Percentiles rank a stretch among this genome's conserved stretches.
Conservation (phyloP, 2,888 invertebrate genomes). For the Ischnura elegans region DNA sequence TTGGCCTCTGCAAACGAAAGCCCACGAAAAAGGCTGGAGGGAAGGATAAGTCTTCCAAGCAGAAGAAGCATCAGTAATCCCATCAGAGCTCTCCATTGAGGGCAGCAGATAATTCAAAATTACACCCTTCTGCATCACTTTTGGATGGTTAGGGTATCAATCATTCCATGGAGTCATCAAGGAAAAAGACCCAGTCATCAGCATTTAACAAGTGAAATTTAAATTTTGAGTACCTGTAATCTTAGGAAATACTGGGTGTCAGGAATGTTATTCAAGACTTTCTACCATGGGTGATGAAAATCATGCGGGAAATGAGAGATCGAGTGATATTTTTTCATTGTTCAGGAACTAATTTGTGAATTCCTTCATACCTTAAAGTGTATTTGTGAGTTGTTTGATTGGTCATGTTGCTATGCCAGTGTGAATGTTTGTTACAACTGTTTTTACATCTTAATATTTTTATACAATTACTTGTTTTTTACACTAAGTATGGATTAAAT, state of each 20-base stretch:
- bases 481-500: not conserved
- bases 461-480: not conserved
- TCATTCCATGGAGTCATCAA: not conserved
- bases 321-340: not conserved
- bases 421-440: conserved; percentile 1
- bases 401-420: not conserved
- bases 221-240: not conserved
- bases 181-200: not conserved
- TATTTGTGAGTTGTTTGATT: not conserved
- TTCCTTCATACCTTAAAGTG: not conserved
- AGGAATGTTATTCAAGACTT: not conserved
- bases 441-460: not conserved
- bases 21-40: not conserved
- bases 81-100: not conserved
- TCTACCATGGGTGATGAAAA: not conserved
- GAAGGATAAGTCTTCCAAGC: conserved; percentile 16
- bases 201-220: not conserved
- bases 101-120: not conserved
- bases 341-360: not conserved
- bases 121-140: not conserved
- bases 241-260: not conserved
- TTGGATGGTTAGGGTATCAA: not conserved
- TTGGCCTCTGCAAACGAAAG: conserved; percentile 15
- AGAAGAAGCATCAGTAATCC: conserved; percentile 21
- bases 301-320: not conserved